These are phyloP conservation scores for Crossocerus cetratus DNA, from an alignment of 2,888 invertebrate species.

Conservation along the genomic window DNA sequence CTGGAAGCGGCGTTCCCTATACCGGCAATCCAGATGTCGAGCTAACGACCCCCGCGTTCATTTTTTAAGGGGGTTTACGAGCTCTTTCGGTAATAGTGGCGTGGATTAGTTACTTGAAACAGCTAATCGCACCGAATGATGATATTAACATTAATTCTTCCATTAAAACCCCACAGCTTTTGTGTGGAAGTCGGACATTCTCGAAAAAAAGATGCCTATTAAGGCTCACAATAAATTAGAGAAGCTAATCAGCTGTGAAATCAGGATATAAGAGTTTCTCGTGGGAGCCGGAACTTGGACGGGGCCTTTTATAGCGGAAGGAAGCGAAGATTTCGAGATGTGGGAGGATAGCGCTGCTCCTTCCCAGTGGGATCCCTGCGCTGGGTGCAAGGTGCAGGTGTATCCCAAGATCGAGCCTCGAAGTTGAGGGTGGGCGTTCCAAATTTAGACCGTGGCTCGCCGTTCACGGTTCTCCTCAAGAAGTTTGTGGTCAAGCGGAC, in stretches of 20 bases:
- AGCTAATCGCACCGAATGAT: too few relatives aligned
- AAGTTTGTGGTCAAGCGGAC: conserved; percentile 70
- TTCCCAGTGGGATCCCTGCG: conserved; percentile 61
- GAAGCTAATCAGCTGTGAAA: not conserved
- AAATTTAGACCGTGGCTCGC: conserved; percentile 67
- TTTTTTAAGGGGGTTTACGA: conserved; percentile 33
- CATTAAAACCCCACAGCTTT: too few relatives aligned
- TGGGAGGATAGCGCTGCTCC: conserved; percentile 60
- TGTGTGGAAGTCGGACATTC: too few relatives aligned
- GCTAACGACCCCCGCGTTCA: conserved; percentile 47
- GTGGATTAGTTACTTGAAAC: conserved; percentile 1
- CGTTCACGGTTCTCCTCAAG: conserved; percentile 60
- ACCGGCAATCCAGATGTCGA: conserved; percentile 54
- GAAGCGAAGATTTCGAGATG: conserved; percentile 67
- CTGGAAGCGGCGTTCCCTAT: conserved; percentile 42
- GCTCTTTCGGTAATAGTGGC: conserved; percentile 24
- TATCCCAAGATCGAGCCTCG: conserved; percentile 57
- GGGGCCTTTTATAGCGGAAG: conserved; percentile 46
- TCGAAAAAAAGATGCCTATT: not conserved
- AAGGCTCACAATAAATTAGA: not conserved
- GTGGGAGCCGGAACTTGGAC: conserved; percentile 20
- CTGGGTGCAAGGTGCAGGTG: conserved; percentile 70
- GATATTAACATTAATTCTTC: too few relatives aligned
- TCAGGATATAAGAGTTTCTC: conserved; percentile 30
- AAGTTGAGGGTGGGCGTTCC: conserved; percentile 68